Conservation (phyloP, 2,888 invertebrate genomes). For the Caenorhabditis drosophilae region DNA sequence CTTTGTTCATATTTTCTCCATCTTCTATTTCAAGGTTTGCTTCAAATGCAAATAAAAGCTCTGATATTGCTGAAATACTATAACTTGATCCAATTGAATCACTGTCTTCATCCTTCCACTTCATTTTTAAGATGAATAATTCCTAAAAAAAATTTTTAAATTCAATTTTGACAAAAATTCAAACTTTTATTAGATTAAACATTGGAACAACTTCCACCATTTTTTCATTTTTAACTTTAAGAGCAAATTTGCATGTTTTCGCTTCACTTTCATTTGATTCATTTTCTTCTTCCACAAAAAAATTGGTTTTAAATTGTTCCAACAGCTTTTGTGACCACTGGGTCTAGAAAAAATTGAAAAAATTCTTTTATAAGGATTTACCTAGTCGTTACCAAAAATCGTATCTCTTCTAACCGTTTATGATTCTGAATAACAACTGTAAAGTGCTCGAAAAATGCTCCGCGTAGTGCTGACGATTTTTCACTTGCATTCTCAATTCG, state of each 20-base stretch:
- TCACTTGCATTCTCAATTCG: slow-evolving; percentile 17
- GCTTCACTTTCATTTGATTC: not conserved
- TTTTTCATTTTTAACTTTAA: not conserved
- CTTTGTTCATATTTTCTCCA: not conserved
- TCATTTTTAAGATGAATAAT: slow-evolving; percentile 24
- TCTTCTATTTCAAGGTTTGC: not conserved
- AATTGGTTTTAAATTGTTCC: slow-evolving; percentile 2
- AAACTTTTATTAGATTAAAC: slow-evolving; percentile 20
- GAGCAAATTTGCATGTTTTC: not conserved
- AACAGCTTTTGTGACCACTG: slow-evolving; percentile 13
- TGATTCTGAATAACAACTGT: slow-evolving; percentile 8
- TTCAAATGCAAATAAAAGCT: slow-evolving; percentile 19
- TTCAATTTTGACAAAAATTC: not conserved
- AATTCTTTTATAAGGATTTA: too few species aligned
- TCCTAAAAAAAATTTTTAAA: slow-evolving; percentile 17
- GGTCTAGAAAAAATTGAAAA: too few species aligned
- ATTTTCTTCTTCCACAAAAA: not conserved
- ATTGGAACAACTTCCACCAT: slow-evolving; percentile 17
- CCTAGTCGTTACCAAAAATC: slow-evolving; percentile 15
- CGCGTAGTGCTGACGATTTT: slow-evolving; percentile 13
- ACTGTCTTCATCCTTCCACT: slow-evolving; percentile 43
- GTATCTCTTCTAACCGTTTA: slow-evolving; percentile 18
- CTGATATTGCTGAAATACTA: slow-evolving; percentile 9
- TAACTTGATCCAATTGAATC: slow-evolving; percentile 20
- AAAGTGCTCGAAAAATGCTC: slow-evolving; percentile 25